These are phyloP conservation scores for Mesorhabditis spiculigera DNA, from an alignment of 2,888 invertebrate species.

Conservation along the genomic window DNA sequence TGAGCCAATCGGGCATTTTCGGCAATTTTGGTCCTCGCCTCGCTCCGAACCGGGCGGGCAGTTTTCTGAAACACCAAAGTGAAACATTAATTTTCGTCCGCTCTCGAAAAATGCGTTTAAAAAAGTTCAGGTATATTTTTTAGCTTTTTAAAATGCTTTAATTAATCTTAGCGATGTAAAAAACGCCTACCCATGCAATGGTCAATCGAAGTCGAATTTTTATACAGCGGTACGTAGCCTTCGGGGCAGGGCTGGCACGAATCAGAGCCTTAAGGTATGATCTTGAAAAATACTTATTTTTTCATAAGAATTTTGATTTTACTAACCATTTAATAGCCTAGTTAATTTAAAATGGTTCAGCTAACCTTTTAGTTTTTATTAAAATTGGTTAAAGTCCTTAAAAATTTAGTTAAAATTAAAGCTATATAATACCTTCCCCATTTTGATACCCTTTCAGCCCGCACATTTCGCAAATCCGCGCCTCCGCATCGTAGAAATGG, in stretches of 20 bases:
- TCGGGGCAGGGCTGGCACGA: slow-evolving; percentile 29
- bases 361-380: not conserved
- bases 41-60: slow-evolving; percentile 34
- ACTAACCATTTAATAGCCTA: not conserved
- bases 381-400: not conserved
- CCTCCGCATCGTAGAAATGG: slow-evolving; percentile 27
- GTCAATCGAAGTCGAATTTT: slow-evolving; percentile 29
- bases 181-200: slow-evolving; percentile 26
- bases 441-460: slow-evolving; percentile 33
- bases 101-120: too few relatives aligned
- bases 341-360: not conserved
- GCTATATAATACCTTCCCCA: slow-evolving; percentile 8
- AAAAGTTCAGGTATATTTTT: too few relatives aligned
- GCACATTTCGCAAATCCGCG: slow-evolving; percentile 35
- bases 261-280: not conserved
- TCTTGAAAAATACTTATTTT: not conserved
- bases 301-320: not conserved
- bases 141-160: too few relatives aligned
- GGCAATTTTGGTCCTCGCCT: slow-evolving; percentile 27
- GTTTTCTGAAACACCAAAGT: slow-evolving; percentile 22
- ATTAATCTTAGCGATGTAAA: too few relatives aligned
- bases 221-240: slow-evolving; percentile 30
- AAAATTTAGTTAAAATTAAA: too few relatives aligned
- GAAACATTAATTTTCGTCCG: not conserved
- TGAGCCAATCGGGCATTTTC: slow-evolving; percentile 34